Conservation (phyloP, 2,888 invertebrate genomes). For the Hartigia nigra region DNA sequence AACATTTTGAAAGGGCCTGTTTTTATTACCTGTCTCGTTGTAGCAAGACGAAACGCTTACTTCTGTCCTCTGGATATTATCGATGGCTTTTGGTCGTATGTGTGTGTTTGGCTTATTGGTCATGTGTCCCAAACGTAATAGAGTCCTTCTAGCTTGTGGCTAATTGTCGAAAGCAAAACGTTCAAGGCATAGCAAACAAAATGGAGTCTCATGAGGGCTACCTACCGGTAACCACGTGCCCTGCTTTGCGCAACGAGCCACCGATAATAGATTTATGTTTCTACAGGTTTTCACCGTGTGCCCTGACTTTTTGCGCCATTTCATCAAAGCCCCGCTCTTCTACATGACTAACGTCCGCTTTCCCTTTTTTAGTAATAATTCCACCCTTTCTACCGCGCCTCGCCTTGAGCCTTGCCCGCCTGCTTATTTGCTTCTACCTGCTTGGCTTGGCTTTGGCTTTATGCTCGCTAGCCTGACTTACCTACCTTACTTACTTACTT, state of each 20-base stretch:
- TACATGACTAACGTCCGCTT: conserved; percentile 20
- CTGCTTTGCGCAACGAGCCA: conserved; percentile 11
- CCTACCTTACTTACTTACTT: background rate
- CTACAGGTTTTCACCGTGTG: conserved; percentile 6
- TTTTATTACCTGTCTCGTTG: background rate
- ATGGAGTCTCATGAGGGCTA: conserved; percentile 20
- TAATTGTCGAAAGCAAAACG: conserved; percentile 14
- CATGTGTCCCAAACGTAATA: background rate
- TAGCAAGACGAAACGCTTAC: background rate
- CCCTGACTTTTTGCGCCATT: conserved; percentile 7
- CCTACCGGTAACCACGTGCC: conserved; percentile 6
- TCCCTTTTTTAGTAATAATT: conserved; percentile 26
- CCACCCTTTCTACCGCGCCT: conserved; percentile 18
- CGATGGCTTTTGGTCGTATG: background rate
- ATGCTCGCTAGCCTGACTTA: background rate
- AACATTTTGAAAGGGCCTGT: no score
- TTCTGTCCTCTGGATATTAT: background rate
- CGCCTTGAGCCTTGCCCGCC: background rate
- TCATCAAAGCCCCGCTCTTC: conserved; percentile 16
- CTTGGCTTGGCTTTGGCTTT: background rate
- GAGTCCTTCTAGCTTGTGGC: conserved; percentile 21
- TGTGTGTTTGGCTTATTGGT: background rate
- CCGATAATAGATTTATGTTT: conserved; percentile 8
- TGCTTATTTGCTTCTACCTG: background rate
- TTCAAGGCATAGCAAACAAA: conserved; percentile 10